Conservation (phyloP, 2,888 invertebrate genomes). For the Rugalucina vietnamica region DNA sequence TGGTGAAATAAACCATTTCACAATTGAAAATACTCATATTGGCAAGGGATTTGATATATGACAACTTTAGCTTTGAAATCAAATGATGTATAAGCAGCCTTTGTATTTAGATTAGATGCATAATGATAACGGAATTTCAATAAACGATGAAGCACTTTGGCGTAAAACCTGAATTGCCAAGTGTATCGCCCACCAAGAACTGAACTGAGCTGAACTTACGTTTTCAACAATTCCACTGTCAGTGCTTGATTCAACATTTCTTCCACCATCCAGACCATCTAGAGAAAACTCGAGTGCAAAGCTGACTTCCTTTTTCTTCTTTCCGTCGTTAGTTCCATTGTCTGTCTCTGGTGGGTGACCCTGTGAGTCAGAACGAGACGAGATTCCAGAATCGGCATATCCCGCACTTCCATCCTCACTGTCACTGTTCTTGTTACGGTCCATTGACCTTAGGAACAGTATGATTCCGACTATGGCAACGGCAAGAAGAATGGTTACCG, state of each 20-base stretch:
- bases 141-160: not conserved
- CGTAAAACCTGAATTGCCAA: not conserved
- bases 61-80: not conserved
- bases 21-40: not conserved
- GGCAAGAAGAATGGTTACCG: slow-evolving; percentile 66
- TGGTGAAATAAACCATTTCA: not conserved
- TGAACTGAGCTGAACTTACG: not conserved
- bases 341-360: slow-evolving; percentile 38
- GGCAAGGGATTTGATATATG: not conserved
- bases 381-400: slow-evolving; percentile 59
- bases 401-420: slow-evolving; percentile 59
- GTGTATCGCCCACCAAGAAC: not conserved
- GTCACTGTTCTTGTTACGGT: slow-evolving; percentile 49
- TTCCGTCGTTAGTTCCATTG: slow-evolving; percentile 26
- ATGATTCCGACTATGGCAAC: slow-evolving; percentile 64
- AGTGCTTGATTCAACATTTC: slow-evolving; percentile 50
- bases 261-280: slow-evolving; percentile 51
- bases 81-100: not conserved
- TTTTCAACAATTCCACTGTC: slow-evolving; percentile 16
- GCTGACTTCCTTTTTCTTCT: slow-evolving; percentile 67
- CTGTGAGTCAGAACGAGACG: slow-evolving; percentile 48
- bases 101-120: not conserved
- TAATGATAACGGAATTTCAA: not conserved
- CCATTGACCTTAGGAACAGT: slow-evolving; percentile 60
- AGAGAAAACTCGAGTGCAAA: slow-evolving; percentile 60